Conservation (phyloP, 2,113 vertebrate species). For the Leptocoma aspasia region DNA sequence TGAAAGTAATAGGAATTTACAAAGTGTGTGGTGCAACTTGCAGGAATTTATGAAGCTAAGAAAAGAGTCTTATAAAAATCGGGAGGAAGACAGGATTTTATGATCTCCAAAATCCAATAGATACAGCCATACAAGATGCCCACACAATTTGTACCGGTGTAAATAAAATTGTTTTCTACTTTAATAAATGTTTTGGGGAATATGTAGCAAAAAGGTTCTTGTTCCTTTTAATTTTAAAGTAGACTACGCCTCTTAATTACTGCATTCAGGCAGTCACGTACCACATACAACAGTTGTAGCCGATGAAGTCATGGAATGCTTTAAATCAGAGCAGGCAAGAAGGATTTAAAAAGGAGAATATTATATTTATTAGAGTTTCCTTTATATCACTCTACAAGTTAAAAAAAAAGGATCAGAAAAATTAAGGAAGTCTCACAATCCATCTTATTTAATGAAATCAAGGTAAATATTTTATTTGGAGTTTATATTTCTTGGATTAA, state of each 20-base stretch:
- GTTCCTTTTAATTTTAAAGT: slow-evolving; percentile 8
- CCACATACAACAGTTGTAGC: background rate
- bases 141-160: background rate
- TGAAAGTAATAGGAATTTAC: slow-evolving; percentile 7
- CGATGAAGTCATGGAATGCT: slow-evolving; percentile 32
- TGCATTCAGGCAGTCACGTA: background rate
- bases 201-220: background rate
- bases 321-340: slow-evolving; percentile 10
- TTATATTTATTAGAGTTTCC: background rate
- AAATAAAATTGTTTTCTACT: background rate
- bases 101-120: background rate
- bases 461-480: background rate
- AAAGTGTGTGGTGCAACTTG: background rate
- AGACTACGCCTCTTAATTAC: background rate
- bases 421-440: background rate
- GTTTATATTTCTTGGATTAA: background rate
- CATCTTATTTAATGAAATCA: background rate
- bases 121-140: background rate
- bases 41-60: background rate
- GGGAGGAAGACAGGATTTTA: background rate
- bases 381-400: background rate
- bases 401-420: background rate
- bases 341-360: background rate
- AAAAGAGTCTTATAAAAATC: background rate
- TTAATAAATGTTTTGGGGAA: slow-evolving; percentile 10